Conservation (phyloP, 2,113 vertebrate species). For the Paedocypris sp. region DNA sequence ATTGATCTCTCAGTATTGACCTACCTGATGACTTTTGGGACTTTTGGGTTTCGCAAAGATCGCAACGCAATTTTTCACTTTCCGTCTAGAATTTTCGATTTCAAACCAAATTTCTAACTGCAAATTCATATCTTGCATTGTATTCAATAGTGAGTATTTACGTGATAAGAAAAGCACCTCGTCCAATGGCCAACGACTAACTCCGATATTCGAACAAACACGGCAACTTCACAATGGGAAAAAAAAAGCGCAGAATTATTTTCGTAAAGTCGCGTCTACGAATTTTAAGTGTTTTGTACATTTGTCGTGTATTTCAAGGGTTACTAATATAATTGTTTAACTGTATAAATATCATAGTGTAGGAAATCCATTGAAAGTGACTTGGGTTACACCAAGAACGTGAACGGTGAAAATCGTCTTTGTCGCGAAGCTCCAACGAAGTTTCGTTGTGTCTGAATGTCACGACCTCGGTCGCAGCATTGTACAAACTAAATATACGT, state of each 20-base stretch:
- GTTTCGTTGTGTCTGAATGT: background rate
- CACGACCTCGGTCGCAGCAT: background rate
- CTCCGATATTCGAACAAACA: too few relatives aligned
- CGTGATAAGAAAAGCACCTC: too few relatives aligned
- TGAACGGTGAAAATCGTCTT: background rate
- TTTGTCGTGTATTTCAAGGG: background rate
- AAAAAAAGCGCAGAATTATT: background rate
- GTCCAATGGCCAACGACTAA: too few relatives aligned
- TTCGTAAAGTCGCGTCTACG: background rate
- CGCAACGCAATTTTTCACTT: too few relatives aligned
- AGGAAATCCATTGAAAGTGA: background rate
- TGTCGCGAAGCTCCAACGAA: background rate
- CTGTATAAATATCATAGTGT: constrained; percentile 12
- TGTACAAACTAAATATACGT: background rate
- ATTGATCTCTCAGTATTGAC: too few relatives aligned
- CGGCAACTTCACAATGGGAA: too few relatives aligned
- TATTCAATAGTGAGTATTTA: too few relatives aligned
- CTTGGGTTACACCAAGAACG: background rate
- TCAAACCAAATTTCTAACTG: too few relatives aligned
- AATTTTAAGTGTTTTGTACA: constrained; percentile 13
- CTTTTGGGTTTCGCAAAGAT: too few relatives aligned
- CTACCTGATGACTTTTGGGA: too few relatives aligned
- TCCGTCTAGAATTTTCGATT: too few relatives aligned
- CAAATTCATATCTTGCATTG: too few relatives aligned
- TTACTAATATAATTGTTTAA: constrained; percentile 14